Conservation (phyloP, 2,113 vertebrate genomes). For the Equus przewalskii region DNA sequence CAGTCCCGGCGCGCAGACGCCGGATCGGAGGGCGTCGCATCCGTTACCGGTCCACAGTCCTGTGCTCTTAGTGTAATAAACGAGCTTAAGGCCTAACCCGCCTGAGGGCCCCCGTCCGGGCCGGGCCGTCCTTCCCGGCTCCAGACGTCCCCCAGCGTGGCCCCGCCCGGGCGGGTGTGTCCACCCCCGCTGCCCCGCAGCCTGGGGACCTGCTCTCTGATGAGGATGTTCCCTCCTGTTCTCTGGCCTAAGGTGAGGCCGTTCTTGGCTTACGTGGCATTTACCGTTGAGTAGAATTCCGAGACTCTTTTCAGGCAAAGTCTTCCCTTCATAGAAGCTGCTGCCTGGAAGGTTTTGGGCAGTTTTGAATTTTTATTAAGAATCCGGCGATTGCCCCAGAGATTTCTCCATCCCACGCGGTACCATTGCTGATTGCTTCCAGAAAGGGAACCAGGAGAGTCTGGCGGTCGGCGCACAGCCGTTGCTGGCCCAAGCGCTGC, state of each 20-base stretch:
- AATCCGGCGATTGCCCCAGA: background rate
- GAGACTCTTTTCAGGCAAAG: background rate
- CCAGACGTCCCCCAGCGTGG: background rate
- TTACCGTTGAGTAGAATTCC: background rate
- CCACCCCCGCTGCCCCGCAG: background rate
- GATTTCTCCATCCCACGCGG: background rate
- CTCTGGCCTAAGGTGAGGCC: background rate
- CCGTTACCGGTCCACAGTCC: background rate
- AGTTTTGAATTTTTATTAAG: background rate
- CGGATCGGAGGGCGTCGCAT: background rate
- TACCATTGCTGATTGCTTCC: background rate
- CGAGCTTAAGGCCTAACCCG: background rate
- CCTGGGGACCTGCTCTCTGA: background rate
- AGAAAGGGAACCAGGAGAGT: no score
- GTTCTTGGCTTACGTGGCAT: background rate
- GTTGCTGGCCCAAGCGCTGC: background rate
- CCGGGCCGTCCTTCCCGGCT: no score
- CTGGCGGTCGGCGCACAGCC: background rate
- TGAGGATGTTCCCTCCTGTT: background rate
- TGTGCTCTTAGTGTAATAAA: background rate
- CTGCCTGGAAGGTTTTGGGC: background rate
- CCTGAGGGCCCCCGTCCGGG: background rate
- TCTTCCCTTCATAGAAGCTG: slow-evolving; percentile 14
- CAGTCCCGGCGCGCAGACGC: background rate
- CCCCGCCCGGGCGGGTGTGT: no score